These are phyloP conservation scores for Eilema caniola DNA, from an alignment of 2,888 invertebrate genomes.

Conservation along the genomic window DNA sequence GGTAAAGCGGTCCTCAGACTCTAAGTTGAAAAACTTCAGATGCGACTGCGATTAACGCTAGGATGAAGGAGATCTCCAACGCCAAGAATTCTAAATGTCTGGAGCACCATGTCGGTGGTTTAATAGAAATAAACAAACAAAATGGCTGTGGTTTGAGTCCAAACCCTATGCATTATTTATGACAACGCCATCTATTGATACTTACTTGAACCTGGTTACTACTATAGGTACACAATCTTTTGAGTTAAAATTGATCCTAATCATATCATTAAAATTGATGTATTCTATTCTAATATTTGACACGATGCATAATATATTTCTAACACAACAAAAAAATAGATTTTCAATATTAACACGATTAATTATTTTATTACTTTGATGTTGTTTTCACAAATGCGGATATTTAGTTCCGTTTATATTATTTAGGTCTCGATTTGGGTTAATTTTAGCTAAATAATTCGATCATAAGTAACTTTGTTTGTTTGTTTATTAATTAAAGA, in stretches of 20 bases:
- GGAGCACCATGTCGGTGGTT: conserved; percentile 14
- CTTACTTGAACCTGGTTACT: conserved; percentile 36
- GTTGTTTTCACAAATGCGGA: background rate
- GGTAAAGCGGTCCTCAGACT: too few species aligned
- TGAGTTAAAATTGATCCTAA: background rate
- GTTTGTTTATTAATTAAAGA: too few species aligned
- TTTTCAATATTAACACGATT: background rate
- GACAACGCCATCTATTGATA: conserved; percentile 56
- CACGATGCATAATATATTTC: background rate
- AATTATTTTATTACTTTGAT: background rate
- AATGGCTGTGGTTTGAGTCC: conserved; percentile 6
- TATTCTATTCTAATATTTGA: too few species aligned
- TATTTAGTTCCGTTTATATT: background rate
- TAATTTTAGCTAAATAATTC: background rate
- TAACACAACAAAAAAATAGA: background rate
- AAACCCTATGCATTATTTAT: background rate
- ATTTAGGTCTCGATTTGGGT: background rate
- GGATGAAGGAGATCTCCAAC: too few species aligned
- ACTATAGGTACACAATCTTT: conserved; percentile 29
- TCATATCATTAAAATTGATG: background rate
- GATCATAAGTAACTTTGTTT: background rate
- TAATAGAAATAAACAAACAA: conserved; percentile 18
- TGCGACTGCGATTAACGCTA: too few species aligned
- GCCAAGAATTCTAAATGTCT: conserved; percentile 22
- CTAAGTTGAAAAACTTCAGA: too few species aligned